Percentiles rank a stretch among this genome's conserved stretches.
Conservation (phyloP, 2,113 vertebrate species). For the Crocuta crocuta region DNA sequence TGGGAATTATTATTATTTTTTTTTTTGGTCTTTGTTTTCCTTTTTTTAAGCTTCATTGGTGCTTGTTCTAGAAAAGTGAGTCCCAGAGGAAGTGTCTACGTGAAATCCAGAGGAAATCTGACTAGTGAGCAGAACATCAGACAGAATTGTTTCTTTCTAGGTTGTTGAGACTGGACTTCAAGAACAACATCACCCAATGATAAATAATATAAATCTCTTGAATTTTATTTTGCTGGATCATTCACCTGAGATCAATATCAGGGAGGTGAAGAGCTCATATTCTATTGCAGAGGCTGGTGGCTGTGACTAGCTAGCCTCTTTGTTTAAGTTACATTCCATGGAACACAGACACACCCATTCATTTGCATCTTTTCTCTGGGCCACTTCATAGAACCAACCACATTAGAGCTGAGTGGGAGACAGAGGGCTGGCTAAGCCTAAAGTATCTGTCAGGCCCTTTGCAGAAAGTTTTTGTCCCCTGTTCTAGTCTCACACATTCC, state of each 20-base stretch:
- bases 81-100: not conserved
- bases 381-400: not conserved
- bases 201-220: not conserved
- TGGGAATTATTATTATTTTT: not conserved
- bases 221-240: not conserved
- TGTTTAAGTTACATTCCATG: not conserved
- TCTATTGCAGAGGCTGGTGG: not conserved
- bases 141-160: not conserved
- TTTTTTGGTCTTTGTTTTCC: not conserved
- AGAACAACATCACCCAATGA: not conserved
- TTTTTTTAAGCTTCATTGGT: not conserved
- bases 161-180: not conserved
- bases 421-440: not conserved
- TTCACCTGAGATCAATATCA: constrained; percentile 35
- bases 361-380: not conserved
- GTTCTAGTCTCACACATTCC: not conserved
- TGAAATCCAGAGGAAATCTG: not conserved
- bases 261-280: not conserved
- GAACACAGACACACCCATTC: not conserved
- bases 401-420: not conserved
- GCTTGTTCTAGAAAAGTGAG: not conserved
- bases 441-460: not conserved
- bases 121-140: not conserved
- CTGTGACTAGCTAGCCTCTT: not conserved
- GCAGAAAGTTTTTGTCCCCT: not conserved